Conservation (phyloP, 2,888 invertebrate species). For the Taenaris catops region DNA sequence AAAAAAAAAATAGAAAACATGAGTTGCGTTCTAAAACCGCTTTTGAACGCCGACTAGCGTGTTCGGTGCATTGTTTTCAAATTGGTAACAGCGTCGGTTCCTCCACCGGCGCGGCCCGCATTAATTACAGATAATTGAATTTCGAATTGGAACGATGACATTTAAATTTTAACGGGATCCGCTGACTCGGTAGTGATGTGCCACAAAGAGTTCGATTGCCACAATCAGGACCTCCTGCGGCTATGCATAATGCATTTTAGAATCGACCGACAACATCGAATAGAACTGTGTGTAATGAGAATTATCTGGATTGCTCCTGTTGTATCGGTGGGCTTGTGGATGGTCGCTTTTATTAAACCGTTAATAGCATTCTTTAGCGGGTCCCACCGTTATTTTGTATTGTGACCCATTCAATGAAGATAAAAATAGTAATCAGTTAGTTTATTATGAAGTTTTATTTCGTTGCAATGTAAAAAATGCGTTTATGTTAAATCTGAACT, state of each 20-base stretch:
- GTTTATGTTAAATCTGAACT: no score
- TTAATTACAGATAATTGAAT: slow-evolving; percentile 83
- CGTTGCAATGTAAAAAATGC: no score
- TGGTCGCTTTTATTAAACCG: slow-evolving; percentile 49
- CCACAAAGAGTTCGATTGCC: slow-evolving; percentile 66
- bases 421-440: slow-evolving; percentile 71
- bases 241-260: slow-evolving; percentile 65
- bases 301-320: slow-evolving; percentile 76
- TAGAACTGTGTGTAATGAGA: slow-evolving; percentile 77
- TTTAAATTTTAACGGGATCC: slow-evolving; percentile 77
- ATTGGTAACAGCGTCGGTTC: slow-evolving; percentile 61
- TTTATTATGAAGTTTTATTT: no score
- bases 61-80: slow-evolving; percentile 62
- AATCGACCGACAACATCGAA: slow-evolving; percentile 65
- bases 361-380: slow-evolving; percentile 66
- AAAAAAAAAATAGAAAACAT: slow-evolving; percentile 43
- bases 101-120: slow-evolving; percentile 68
- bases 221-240: slow-evolving; percentile 68
- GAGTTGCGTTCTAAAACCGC: slow-evolving; percentile 51
- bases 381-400: slow-evolving; percentile 67
- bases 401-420: slow-evolving; percentile 58
- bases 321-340: slow-evolving; percentile 59
- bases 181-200: slow-evolving; percentile 60
- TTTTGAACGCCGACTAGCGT: slow-evolving; percentile 52
- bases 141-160: slow-evolving; percentile 84